phyloP scores from a whole-genome alignment of 2,888 invertebrate species.

The Taphrorychus bicolor region DNA sequence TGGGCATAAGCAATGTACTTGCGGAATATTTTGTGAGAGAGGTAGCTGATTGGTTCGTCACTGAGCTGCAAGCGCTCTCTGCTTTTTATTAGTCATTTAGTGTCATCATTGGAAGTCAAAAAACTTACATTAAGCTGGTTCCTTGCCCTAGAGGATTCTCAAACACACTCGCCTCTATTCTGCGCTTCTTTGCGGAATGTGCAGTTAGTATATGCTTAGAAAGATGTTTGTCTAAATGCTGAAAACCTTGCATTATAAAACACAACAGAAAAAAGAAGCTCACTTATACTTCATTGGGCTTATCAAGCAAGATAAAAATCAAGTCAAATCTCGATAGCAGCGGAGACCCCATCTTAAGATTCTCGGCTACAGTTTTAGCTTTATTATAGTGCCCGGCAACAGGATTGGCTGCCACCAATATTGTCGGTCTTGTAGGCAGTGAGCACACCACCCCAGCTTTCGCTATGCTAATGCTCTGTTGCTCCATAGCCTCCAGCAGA shows the following conservation, averaged over 20 bases:
- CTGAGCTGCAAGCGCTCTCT: conserved; percentile 68
- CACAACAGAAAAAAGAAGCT: conserved; percentile 13
- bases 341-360: conserved; percentile 85
- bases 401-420: conserved; percentile 94
- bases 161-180: not conserved
- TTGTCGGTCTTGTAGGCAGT: conserved; percentile 81
- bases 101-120: too few species aligned
- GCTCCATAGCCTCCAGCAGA: conserved; percentile 93
- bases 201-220: conserved; percentile 85
- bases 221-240: conserved; percentile 77
- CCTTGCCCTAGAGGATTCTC: not conserved
- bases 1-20: conserved; percentile 93
- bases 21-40: conserved; percentile 79
- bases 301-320: conserved; percentile 88
- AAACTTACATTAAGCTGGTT: not conserved
- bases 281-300: conserved; percentile 74
- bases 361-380: conserved; percentile 87
- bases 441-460: conserved; percentile 88
- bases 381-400: conserved; percentile 87
- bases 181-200: conserved; percentile 63
- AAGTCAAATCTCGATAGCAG: conserved; percentile 92
- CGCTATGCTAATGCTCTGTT: conserved; percentile 88
- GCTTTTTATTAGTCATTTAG: too few species aligned
- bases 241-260: conserved; percentile 48
- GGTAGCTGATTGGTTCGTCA: conserved; percentile 71